Percentiles rank a stretch among this genome's conserved stretches.
Conservation (phyloP, 2,888 invertebrate species). For the Spodoptera picta region DNA sequence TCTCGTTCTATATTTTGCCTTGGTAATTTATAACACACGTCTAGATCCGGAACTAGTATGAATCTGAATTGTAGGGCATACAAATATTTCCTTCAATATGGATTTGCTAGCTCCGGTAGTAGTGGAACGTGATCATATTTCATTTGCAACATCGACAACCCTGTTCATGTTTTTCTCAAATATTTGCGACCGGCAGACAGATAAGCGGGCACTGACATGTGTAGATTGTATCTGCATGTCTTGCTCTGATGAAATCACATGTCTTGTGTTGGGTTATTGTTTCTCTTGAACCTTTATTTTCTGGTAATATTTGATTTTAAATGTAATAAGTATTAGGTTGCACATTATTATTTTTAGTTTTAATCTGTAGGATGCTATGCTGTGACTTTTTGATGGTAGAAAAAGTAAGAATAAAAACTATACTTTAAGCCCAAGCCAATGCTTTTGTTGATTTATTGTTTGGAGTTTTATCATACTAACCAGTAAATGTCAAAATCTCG, state of each 20-base stretch:
- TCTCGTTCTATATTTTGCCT: conserved; percentile 40
- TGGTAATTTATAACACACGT: conserved; percentile 41
- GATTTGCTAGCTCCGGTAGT: conserved; percentile 7
- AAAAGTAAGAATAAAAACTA: no score
- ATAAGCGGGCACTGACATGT: conserved; percentile 54
- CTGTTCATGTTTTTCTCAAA: conserved; percentile 41
- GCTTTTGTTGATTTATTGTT: no score
- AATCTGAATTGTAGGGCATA: conserved; percentile 28
- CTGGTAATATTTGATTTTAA: no score
- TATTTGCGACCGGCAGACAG: conserved; percentile 48
- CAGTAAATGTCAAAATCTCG: no score
- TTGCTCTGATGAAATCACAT: conserved; percentile 22
- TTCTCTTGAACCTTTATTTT: conserved; percentile 1
- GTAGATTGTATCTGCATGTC: conserved; percentile 37
- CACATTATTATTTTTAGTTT: no score
- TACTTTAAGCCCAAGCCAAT: no score
- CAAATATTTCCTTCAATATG: conserved; percentile 33
- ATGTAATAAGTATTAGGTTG: no score
- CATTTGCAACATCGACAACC: conserved; percentile 20
- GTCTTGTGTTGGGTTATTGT: neutral
- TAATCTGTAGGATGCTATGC: no score
- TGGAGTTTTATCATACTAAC: no score
- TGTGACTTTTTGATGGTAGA: no score
- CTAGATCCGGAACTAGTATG: conserved; percentile 32
- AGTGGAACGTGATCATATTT: conserved; percentile 13